Conservation (phyloP, 2,888 invertebrate genomes). For the Tholera decimalis region DNA sequence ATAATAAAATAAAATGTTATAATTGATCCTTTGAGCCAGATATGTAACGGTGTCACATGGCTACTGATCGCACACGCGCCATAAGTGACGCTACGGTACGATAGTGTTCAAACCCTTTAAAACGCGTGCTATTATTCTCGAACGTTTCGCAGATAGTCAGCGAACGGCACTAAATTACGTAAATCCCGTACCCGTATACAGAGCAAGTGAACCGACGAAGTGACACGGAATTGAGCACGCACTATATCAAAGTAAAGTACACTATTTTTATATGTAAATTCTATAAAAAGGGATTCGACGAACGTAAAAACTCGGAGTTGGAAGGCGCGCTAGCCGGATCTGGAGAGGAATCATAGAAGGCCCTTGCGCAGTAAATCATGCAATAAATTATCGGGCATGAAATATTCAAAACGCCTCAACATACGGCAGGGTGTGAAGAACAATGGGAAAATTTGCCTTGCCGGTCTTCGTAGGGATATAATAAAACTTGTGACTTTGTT, state of each 20-base stretch:
- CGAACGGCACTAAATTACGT: conserved; percentile 50
- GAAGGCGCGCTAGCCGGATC: conserved; percentile 63
- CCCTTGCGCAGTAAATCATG: conserved; percentile 85
- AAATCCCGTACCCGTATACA: conserved; percentile 47
- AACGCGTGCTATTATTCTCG: conserved; percentile 41
- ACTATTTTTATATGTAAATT: conserved; percentile 75
- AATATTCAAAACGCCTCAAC: conserved; percentile 86
- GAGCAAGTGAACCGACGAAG: conserved; percentile 59
- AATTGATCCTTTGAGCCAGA: neutral
- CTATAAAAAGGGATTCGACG: conserved; percentile 72
- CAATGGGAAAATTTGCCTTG: conserved; percentile 77
- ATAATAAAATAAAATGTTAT: too few relatives aligned
- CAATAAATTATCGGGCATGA: conserved; percentile 88
- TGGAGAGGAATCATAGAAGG: conserved; percentile 72
- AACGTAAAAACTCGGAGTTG: conserved; percentile 68
- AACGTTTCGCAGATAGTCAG: conserved; percentile 53
- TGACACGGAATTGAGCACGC: conserved; percentile 61
- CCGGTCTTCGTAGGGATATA: conserved; percentile 67
- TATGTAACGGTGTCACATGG: too few relatives aligned
- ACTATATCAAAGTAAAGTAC: conserved; percentile 68
- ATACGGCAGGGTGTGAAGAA: conserved; percentile 81
- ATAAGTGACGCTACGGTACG: conserved; percentile 21
- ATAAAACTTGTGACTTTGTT: conserved; percentile 60
- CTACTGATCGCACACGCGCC: neutral
- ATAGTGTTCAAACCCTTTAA: conserved; percentile 45